Evolutionary conservation across 2,113 vertebrate species (phyloP).

Genomic region (Anseranas semipalmata): DNA sequence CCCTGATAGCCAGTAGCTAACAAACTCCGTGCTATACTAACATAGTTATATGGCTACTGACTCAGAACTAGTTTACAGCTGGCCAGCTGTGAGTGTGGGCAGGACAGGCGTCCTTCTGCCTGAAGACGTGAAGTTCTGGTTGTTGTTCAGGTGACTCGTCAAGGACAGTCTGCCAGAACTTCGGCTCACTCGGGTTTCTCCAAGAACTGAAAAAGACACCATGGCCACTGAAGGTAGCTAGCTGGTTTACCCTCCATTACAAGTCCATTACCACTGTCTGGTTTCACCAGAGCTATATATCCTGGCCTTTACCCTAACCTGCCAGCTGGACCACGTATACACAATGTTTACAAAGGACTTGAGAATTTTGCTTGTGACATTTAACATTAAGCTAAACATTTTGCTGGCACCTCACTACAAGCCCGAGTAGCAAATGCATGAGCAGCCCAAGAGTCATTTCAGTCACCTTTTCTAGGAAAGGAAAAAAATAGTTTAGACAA

Average conservation of each 20-base stretch:
- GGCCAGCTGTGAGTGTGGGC: neutral
- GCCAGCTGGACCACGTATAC: neutral
- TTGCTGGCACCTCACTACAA: neutral
- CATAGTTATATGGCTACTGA: neutral
- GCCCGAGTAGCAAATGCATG: neutral
- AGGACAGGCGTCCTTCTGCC: neutral
- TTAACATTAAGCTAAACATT: neutral
- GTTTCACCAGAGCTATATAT: neutral
- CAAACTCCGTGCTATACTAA: neutral
- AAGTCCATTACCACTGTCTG: neutral
- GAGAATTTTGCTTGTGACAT: neutral
- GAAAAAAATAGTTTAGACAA: neutral
- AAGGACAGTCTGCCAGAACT: neutral
- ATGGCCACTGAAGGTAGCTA: neutral
- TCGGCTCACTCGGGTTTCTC: neutral
- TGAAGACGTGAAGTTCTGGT: neutral
- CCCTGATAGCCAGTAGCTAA: neutral
- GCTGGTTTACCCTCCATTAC: neutral
- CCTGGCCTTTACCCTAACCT: neutral
- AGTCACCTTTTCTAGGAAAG: neutral
- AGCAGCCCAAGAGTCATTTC: neutral
- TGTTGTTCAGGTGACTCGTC: neutral
- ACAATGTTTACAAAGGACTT: neutral
- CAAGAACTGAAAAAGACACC: neutral
- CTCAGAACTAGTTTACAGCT: neutral